Evolutionary conservation across 2,797 vertebrate genomes (phyloP).

Genomic region (Bradypodion pumilum): DNA sequence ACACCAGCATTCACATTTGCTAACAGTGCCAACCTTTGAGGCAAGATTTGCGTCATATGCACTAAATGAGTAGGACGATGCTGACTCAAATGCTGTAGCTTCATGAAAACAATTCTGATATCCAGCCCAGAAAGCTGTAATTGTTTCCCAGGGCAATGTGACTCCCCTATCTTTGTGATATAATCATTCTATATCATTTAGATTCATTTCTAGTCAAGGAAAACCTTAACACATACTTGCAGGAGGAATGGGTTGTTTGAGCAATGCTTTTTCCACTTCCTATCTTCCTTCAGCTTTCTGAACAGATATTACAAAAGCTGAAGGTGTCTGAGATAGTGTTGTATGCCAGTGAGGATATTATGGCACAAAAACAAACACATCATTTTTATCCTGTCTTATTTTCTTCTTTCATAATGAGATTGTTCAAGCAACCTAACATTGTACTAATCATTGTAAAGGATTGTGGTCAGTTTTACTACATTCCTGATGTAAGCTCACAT

Average conservation of each 20-base stretch:
- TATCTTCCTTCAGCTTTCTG: neutral
- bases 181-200: neutral
- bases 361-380: neutral
- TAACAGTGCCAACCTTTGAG: neutral
- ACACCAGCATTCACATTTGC: neutral
- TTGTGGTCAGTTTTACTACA: constrained; percentile 52
- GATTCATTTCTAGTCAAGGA: neutral
- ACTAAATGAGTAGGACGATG: neutral
- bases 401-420: neutral
- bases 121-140: neutral
- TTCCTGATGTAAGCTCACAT: constrained; percentile 53
- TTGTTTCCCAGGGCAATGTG: neutral
- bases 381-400: constrained; percentile 1
- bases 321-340: neutral
- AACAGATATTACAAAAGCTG: neutral
- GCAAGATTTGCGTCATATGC: neutral
- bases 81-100: neutral
- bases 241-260: neutral
- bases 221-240: neutral
- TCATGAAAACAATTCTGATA: neutral
- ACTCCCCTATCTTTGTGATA: neutral
- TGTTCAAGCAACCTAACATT: constrained; percentile 47
- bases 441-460: constrained; percentile 42
- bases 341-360: neutral
- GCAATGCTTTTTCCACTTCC: neutral